These are phyloP conservation scores for Meiosimyza decipiens DNA, from an alignment of 2,888 invertebrate species.

Conservation along the genomic window DNA sequence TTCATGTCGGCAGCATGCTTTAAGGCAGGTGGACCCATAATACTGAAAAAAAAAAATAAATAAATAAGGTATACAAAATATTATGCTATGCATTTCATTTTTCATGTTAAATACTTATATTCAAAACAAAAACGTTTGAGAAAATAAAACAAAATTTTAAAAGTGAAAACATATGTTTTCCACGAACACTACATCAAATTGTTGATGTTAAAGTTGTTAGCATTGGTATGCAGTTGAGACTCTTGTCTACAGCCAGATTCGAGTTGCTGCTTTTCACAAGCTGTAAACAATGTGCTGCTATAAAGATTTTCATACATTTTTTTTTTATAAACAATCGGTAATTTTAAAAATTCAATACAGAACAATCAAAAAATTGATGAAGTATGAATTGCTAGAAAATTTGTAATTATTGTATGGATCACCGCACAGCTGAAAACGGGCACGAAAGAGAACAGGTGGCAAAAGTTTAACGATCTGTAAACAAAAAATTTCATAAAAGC, in stretches of 20 bases:
- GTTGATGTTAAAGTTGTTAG: neutral
- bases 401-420: neutral
- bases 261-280: no score
- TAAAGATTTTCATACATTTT: no score
- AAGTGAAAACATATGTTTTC: conserved; percentile 6
- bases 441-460: conserved; percentile 1
- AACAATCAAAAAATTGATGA: conserved; percentile 1
- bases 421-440: neutral
- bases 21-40: conserved; percentile 85
- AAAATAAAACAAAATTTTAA: neutral
- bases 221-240: no score
- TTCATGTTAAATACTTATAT: neutral
- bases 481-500: neutral
- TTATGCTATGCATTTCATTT: neutral
- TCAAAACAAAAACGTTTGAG: neutral
- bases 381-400: neutral
- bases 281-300: no score
- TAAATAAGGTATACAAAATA: neutral
- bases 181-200: neutral
- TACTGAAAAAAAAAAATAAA: conserved; percentile 63
- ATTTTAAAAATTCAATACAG: no score
- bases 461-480: neutral
- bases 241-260: no score
- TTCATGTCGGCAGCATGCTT: conserved; percentile 78
- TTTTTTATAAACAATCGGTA: no score